Conservation (phyloP, 2,888 invertebrate genomes). For the Hesperia comma region DNA sequence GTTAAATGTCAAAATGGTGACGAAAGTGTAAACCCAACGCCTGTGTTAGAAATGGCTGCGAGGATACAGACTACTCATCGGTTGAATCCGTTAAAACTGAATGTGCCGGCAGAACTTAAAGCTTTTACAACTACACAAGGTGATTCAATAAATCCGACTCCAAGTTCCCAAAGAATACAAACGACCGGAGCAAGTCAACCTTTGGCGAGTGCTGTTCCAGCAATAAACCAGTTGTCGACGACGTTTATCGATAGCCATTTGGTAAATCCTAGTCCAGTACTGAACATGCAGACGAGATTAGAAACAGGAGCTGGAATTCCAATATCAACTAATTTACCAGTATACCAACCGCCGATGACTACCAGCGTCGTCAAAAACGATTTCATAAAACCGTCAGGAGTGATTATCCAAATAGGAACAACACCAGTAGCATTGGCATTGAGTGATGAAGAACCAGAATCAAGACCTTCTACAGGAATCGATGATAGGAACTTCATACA, state of each 20-base stretch:
- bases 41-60: background rate
- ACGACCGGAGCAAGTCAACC: slow-evolving; percentile 1
- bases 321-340: background rate
- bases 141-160: slow-evolving; percentile 2
- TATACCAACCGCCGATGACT: background rate
- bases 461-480: slow-evolving; percentile 1
- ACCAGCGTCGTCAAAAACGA: background rate
- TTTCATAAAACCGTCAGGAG: slow-evolving; percentile 2
- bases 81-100: slow-evolving; percentile 16
- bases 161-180: background rate
- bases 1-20: slow-evolving; percentile 9
- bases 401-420: background rate
- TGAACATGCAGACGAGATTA: background rate
- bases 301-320: slow-evolving; percentile 3
- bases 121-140: background rate
- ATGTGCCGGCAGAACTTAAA: background rate
- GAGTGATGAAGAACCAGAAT: background rate
- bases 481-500: background rate
- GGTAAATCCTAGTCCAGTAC: slow-evolving; percentile 8
- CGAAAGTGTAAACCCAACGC: slow-evolving; percentile 10
- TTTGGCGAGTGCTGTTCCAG: background rate
- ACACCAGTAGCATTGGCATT: background rate
- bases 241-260: background rate
- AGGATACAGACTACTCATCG: slow-evolving; percentile 16
- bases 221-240: background rate